Evolutionary conservation across 2,113 vertebrate genomes (phyloP).

Genomic region (Thunnus maccoyii): DNA sequence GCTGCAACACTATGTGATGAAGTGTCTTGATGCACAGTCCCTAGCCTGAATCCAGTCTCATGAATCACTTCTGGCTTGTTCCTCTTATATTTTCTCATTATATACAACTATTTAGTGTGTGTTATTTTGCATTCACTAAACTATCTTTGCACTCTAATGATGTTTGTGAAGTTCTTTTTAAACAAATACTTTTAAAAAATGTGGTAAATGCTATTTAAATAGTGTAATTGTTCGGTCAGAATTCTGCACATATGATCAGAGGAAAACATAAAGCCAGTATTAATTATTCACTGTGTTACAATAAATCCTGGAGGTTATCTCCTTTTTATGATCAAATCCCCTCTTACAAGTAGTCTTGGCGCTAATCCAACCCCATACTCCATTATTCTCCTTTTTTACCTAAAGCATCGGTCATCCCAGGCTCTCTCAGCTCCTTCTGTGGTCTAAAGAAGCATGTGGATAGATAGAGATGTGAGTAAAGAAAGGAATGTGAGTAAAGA

Average conservation of each 20-base stretch:
- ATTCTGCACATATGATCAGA: background rate
- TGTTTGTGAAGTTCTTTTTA: too few relatives aligned
- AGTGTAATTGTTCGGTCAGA: background rate
- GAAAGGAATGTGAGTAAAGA: conserved; percentile 44
- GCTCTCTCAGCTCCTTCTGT: background rate
- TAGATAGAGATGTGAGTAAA: conserved; percentile 43
- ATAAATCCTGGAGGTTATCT: background rate
- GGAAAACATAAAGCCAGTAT: background rate
- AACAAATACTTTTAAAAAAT: too few relatives aligned
- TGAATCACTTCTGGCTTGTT: conserved; percentile 10
- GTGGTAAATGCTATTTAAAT: background rate
- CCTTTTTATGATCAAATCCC: background rate
- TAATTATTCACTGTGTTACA: background rate
- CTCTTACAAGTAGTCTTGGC: background rate
- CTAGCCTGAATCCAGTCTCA: background rate
- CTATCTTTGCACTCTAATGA: too few relatives aligned
- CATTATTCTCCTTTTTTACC: background rate
- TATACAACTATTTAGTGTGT: background rate
- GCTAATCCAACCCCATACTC: background rate
- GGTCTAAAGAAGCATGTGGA: conserved; percentile 7
- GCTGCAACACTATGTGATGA: background rate
- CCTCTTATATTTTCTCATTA: background rate
- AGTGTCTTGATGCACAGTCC: background rate
- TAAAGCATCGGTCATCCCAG: background rate
- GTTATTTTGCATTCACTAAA: background rate